Percentiles rank a stretch among this genome's conserved stretches.
Evolutionary conservation across 2,888 invertebrate genomes (phyloP).

Genomic region (Megamerina dolium): DNA sequence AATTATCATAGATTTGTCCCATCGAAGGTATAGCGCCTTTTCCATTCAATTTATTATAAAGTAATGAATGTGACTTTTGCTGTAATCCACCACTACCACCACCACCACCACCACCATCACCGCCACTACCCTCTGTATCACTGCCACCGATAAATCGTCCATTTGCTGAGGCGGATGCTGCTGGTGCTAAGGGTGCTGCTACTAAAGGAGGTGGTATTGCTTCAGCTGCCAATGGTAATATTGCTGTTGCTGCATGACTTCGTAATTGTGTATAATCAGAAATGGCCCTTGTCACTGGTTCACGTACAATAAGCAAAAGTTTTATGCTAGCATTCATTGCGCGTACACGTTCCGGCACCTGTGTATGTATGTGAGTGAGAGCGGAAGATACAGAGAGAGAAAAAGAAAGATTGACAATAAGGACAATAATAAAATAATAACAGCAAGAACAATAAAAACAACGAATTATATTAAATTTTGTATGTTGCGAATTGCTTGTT

Average conservation of each 20-base stretch:
- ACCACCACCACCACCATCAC: conserved; percentile 6
- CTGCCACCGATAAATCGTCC: background rate
- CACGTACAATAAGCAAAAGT: conserved; percentile 86
- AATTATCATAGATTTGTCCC: conserved; percentile 39
- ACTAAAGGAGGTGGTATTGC: conserved; percentile 13
- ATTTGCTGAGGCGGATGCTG: background rate
- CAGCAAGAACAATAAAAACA: too few relatives aligned
- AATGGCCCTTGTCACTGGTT: conserved; percentile 92
- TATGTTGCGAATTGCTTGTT: background rate
- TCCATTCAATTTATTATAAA: conserved; percentile 37
- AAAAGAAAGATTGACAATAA: conserved; percentile 4
- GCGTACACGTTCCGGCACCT: conserved; percentile 89
- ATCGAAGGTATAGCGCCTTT: too few relatives aligned
- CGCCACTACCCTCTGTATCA: background rate
- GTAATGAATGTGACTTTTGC: conserved; percentile 23
- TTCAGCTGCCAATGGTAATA: conserved; percentile 52
- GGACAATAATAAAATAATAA: conserved; percentile 14
- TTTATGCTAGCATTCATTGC: conserved; percentile 92
- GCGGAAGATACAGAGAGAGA: background rate
- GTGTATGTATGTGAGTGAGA: conserved; percentile 3
- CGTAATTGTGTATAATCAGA: conserved; percentile 94
- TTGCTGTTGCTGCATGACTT: conserved; percentile 72
- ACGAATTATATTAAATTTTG: background rate
- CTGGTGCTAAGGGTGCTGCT: conserved; percentile 3
- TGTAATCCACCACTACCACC: background rate